These are phyloP conservation scores for Pteria penguin DNA, from an alignment of 2,888 invertebrate species.

Conservation along the genomic window DNA sequence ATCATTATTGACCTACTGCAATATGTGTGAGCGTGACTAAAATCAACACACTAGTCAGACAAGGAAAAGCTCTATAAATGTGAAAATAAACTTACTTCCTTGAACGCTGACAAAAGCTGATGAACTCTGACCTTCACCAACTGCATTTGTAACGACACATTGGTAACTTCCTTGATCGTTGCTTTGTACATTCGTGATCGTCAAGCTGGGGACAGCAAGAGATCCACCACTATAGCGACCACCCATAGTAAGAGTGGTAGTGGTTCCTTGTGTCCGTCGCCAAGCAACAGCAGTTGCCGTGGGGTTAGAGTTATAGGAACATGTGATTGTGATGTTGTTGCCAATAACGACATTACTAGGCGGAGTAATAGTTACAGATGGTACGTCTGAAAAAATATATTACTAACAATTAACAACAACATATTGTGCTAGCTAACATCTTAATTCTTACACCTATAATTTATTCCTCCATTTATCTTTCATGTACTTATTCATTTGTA, in stretches of 20 bases:
- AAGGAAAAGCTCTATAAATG: too few relatives aligned
- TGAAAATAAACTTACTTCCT: slow-evolving; percentile 33
- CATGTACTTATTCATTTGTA: too few relatives aligned
- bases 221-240: slow-evolving; percentile 21
- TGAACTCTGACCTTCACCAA: slow-evolving; percentile 30
- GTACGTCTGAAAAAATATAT: slow-evolving; percentile 7
- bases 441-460: too few relatives aligned
- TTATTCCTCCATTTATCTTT: too few relatives aligned
- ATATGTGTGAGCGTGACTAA: too few relatives aligned
- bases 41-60: too few relatives aligned
- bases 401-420: too few relatives aligned
- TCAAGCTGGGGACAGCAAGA: slow-evolving; percentile 13
- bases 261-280: slow-evolving; percentile 11
- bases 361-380: slow-evolving; percentile 16
- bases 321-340: slow-evolving; percentile 3
- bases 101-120: slow-evolving; percentile 13
- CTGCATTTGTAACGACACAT: slow-evolving; percentile 27
- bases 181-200: slow-evolving; percentile 13
- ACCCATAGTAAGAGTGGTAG: slow-evolving; percentile 3
- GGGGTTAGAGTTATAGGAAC: slow-evolving; percentile 22
- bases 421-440: too few relatives aligned
- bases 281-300: slow-evolving; percentile 13
- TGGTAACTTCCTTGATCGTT: slow-evolving; percentile 28
- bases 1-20: too few relatives aligned
- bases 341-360: slow-evolving; percentile 14